Base-by-base conservation (phyloP, 2,888 invertebrate species). In the Drosophila falleni region DNA sequence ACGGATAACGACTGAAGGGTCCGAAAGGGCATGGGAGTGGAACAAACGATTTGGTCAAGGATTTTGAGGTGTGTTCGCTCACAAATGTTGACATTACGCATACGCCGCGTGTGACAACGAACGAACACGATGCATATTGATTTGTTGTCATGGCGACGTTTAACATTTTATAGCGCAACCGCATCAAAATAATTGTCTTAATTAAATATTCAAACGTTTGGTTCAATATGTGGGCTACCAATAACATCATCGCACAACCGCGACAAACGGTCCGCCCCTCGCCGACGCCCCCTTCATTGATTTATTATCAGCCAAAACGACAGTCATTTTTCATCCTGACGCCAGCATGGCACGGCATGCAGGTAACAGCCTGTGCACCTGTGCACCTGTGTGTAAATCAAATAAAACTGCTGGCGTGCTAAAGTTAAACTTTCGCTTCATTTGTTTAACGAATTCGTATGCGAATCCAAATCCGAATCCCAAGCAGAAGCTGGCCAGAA, bases 111-210 rank as follows among this genome's bases (percentile, higher is more conserved):
- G 53, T 50, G 62, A 37, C 67, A 46, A 37, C 58, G 19, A 41
- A 41, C 46, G 23, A 60, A 26, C 39, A 15, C 35, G 39, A 42
- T 59, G 65, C 70, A 65, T 71, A 81, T 80, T 85, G 83, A 86
- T 86, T 69, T 62, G 69, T 26, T 63, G 56, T 42, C 44, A 41
- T 37, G 44, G 62, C 41, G 51, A 10, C 51, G 63, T 55, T 76
- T 74, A 74, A 69, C 80, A 77, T 74, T 87, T 85, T 85, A 74
- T 71, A 77, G 58, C 68, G 68, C 58, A 75, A 78, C 86, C 80
- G 73, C 84, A 80, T 81, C 73, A 67, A 75, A 86, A 88, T 84
- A 84, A 88, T 84, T 86, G 80, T 78, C 83, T 82, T 88, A 88
- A 84, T 88, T 80, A 86, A 80, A 75, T 86, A 78, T 78, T 71